These are phyloP conservation scores for Marasmarcha lunaedactyla DNA, from an alignment of 2,888 invertebrate genomes.

Conservation along the genomic window DNA sequence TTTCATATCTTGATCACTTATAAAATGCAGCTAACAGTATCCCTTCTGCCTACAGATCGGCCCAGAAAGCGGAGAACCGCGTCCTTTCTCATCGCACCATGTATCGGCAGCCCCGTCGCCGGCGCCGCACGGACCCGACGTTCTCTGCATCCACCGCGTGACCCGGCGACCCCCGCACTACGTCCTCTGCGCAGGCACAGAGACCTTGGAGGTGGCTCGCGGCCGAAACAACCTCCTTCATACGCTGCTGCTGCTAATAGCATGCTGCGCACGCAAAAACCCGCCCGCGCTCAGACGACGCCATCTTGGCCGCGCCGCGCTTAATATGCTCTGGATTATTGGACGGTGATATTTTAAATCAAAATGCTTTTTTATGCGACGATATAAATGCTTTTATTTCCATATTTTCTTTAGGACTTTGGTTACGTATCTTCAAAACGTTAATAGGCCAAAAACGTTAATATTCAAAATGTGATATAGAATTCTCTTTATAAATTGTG, in stretches of 20 bases:
- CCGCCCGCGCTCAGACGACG: slow-evolving; percentile 67
- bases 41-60: slow-evolving; percentile 19
- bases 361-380: too few relatives aligned
- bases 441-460: too few relatives aligned
- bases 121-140: slow-evolving; percentile 75
- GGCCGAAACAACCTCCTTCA: slow-evolving; percentile 92
- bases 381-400: too few relatives aligned
- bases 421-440: too few relatives aligned
- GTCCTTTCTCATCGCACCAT: slow-evolving; percentile 73
- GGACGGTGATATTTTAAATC: slow-evolving; percentile 62
- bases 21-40: too few relatives aligned
- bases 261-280: slow-evolving; percentile 75
- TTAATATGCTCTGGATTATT: slow-evolving; percentile 88
- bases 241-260: slow-evolving; percentile 84
- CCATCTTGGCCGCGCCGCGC: slow-evolving; percentile 48
- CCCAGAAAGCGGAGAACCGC: slow-evolving; percentile 48
- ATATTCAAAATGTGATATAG: too few relatives aligned
- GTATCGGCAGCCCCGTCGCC: slow-evolving; percentile 72
- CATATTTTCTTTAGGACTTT: too few relatives aligned
- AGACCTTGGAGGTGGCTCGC: slow-evolving; percentile 21
- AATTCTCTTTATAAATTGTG: too few relatives aligned
- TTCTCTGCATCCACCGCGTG: slow-evolving; percentile 8
- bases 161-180: slow-evolving; percentile 44
- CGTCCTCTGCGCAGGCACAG: slow-evolving; percentile 44
- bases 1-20: too few relatives aligned